phyloP scores from a whole-genome alignment of 2,113 vertebrate genomes.

The Hoplias malabaricus region DNA sequence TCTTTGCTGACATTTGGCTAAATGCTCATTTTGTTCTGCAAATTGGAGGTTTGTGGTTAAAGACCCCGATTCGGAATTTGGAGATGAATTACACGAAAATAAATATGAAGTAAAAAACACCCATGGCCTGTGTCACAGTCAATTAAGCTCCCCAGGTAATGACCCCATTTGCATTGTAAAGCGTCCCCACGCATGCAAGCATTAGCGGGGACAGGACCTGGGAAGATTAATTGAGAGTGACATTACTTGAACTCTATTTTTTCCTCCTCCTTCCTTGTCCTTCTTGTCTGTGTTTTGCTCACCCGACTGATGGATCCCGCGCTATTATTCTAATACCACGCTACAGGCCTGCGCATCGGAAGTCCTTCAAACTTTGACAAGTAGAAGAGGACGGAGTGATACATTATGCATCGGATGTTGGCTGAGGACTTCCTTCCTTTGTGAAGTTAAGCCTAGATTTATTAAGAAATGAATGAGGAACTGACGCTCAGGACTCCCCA shows the following conservation, averaged over 20 bases:
- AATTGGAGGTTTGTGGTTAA: neutral
- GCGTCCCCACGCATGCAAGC: slow-evolving; percentile 84
- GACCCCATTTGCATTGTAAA: slow-evolving; percentile 92
- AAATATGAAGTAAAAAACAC: slow-evolving; percentile 82
- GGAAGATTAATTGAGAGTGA: slow-evolving; percentile 93
- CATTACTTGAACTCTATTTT: slow-evolving; percentile 82
- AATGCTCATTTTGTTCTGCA: slow-evolving; percentile 4
- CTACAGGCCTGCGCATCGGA: slow-evolving; percentile 88
- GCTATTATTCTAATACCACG: slow-evolving; percentile 90
- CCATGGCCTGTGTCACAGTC: slow-evolving; percentile 83
- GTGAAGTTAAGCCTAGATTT: slow-evolving; percentile 30
- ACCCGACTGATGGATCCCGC: slow-evolving; percentile 86
- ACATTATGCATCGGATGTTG: slow-evolving; percentile 70
- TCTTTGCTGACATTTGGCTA: neutral
- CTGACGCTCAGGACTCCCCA: neutral
- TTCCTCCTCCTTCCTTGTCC: slow-evolving; percentile 13
- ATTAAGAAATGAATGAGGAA: slow-evolving; percentile 14
- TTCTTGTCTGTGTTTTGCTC: slow-evolving; percentile 70
- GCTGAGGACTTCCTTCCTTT: slow-evolving; percentile 30
- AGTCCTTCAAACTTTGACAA: slow-evolving; percentile 86
- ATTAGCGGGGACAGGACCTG: slow-evolving; percentile 92
- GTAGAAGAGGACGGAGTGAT: slow-evolving; percentile 77
- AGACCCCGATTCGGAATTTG: slow-evolving; percentile 68
- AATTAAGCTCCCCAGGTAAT: slow-evolving; percentile 94
- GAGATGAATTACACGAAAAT: slow-evolving; percentile 81